Evolutionary conservation across 2,113 vertebrate genomes (phyloP).

Genomic region (Lepus americanus): DNA sequence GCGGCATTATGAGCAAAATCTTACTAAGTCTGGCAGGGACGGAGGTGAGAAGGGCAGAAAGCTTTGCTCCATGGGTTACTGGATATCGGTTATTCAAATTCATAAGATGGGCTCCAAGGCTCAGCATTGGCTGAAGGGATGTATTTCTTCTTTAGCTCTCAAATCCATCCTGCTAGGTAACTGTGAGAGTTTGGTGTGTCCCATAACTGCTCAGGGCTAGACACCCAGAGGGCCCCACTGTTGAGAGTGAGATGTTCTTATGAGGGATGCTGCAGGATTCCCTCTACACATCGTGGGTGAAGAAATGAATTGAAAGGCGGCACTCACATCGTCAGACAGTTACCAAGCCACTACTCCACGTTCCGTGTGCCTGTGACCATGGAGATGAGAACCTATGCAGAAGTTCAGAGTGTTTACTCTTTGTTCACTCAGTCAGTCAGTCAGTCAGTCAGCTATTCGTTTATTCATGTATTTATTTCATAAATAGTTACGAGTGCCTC

Average conservation of each 20-base stretch:
- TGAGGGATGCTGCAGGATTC: neutral
- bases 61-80: neutral
- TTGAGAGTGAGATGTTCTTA: conserved; percentile 13
- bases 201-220: conserved; percentile 49
- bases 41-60: neutral
- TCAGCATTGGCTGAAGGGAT: conserved; percentile 45
- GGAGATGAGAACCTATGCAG: neutral
- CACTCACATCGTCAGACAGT: neutral
- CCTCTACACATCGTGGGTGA: neutral
- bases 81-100: conserved; percentile 61
- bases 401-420: neutral
- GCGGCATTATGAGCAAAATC: neutral
- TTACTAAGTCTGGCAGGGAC: conserved; percentile 2
- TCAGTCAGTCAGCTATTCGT: neutral
- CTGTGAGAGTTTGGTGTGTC: conserved; percentile 42
- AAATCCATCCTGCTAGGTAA: conserved; percentile 65
- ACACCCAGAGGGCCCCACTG: conserved; percentile 15
- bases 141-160: conserved; percentile 56
- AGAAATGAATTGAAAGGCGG: neutral
- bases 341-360: neutral
- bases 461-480: neutral
- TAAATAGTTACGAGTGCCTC: neutral
- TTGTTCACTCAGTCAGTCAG: neutral
- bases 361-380: neutral
- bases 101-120: conserved; percentile 42